phyloP scores from a whole-genome alignment of 2,113 vertebrate species.

The Stegastes partitus region DNA sequence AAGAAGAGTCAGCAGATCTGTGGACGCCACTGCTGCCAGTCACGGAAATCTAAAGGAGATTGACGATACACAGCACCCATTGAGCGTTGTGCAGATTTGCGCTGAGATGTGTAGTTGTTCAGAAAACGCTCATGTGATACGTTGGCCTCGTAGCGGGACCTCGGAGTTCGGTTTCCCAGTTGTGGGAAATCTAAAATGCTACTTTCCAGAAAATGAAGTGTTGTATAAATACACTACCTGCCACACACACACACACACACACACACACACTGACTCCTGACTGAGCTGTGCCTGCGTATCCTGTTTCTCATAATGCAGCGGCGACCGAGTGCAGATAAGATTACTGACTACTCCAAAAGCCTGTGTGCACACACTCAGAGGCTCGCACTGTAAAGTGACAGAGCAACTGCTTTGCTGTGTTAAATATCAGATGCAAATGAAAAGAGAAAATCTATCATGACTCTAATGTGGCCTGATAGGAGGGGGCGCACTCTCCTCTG shows the following conservation, averaged over 20 bases:
- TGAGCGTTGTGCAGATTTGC: not conserved
- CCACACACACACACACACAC: conserved; percentile 3
- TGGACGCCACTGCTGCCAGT: conserved; percentile 11
- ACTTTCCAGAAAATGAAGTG: conserved; percentile 54
- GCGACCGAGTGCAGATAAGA: conserved; percentile 64
- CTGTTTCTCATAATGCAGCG: conserved; percentile 64
- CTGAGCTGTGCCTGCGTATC: conserved; percentile 51
- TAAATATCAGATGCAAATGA: conserved; percentile 98
- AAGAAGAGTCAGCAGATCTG: conserved; percentile 34
- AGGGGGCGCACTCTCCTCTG: conserved; percentile 83
- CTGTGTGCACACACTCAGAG: not conserved
- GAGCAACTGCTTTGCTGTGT: conserved; percentile 80
- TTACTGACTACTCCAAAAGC: conserved; percentile 45
- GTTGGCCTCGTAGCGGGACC: not conserved
- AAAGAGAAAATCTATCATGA: conserved; percentile 98
- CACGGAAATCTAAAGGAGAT: conserved; percentile 13
- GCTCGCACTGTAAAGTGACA: conserved; percentile 68
- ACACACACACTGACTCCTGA: conserved; percentile 1
- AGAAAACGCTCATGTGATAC: conserved; percentile 9
- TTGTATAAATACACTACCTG: conserved; percentile 48
- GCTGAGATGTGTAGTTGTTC: not conserved
- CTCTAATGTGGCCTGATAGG: conserved; percentile 93
- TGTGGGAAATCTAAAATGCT: conserved; percentile 36
- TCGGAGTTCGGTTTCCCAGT: conserved; percentile 20
- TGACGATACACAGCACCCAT: not conserved